Evolutionary conservation across 1,140 invertebrate genomes (phyloP).

Genomic region (Geopemphigus sp.): DNA sequence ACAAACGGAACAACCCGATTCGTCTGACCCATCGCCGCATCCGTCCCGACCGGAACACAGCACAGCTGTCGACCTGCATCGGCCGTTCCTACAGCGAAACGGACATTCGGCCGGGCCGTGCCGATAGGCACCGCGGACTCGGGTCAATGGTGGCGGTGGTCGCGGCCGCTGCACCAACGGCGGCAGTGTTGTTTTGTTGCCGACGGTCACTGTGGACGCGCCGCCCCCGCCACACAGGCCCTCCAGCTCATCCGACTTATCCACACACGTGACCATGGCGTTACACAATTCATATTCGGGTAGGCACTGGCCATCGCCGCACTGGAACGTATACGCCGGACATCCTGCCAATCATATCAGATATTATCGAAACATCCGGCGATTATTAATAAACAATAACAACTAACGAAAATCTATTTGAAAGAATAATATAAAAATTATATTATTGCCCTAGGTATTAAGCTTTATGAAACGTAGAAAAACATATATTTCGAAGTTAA

Average conservation of each 20-base stretch:
- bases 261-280: slow-evolving; percentile 77
- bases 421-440: too few species aligned
- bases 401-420: too few species aligned
- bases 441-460: too few species aligned
- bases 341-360: slow-evolving; percentile 58
- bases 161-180: slow-evolving; percentile 61
- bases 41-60: slow-evolving; percentile 83
- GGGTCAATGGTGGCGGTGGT: slow-evolving; percentile 70
- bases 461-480: too few species aligned
- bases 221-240: slow-evolving; percentile 63
- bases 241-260: slow-evolving; percentile 79
- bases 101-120: slow-evolving; percentile 63
- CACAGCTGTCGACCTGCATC: slow-evolving; percentile 81
- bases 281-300: slow-evolving; percentile 89
- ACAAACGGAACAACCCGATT: slow-evolving; percentile 77
- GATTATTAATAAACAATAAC: too few species aligned
- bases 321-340: slow-evolving; percentile 77
- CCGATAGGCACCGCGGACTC: slow-evolving; percentile 50
- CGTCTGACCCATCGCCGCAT: slow-evolving; percentile 85
- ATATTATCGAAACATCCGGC: too few species aligned
- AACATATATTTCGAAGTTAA: too few species aligned
- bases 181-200: slow-evolving; percentile 59
- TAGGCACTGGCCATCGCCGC: slow-evolving; percentile 77
- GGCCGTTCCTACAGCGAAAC: slow-evolving; percentile 77
- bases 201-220: background rate